These are phyloP conservation scores for Ptychochromis oligacanthus DNA, from an alignment of 2,113 vertebrate genomes.

Conservation along the genomic window DNA sequence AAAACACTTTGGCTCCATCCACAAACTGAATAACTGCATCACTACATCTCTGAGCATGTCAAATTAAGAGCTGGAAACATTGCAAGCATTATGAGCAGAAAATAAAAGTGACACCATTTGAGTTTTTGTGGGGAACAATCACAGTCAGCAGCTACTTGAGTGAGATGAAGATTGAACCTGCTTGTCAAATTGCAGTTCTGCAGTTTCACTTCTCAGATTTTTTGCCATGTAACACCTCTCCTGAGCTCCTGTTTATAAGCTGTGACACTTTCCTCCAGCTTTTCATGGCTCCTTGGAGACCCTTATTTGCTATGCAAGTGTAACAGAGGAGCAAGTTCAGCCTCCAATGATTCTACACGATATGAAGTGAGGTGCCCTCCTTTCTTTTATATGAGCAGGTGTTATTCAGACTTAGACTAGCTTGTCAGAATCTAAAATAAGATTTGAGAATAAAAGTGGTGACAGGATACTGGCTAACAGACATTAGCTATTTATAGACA, in stretches of 20 bases:
- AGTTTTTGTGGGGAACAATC: constrained; percentile 49
- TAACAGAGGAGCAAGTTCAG: constrained; percentile 58
- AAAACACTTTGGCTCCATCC: constrained; percentile 55
- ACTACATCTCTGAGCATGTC: constrained; percentile 37
- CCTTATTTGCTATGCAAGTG: constrained; percentile 63
- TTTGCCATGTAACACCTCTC: constrained; percentile 52
- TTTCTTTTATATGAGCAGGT: constrained; percentile 53
- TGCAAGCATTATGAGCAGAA: constrained; percentile 43
- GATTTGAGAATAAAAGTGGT: constrained; percentile 28
- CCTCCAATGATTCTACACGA: constrained; percentile 38
- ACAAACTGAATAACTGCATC: constrained; percentile 42
- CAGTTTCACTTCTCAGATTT: constrained; percentile 46
- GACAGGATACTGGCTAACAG: constrained; percentile 35
- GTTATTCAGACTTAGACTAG: constrained; percentile 38
- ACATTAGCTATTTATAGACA: constrained; percentile 56
- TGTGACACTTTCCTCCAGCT: constrained; percentile 59
- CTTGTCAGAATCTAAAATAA: constrained; percentile 51
- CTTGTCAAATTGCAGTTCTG: constrained; percentile 58
- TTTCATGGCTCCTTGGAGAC: constrained; percentile 64
- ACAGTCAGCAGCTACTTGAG: constrained; percentile 63
- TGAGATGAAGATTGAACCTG: constrained; percentile 45
- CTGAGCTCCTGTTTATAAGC: constrained; percentile 54
- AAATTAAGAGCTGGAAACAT: constrained; percentile 39
- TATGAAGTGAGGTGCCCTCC: constrained; percentile 36
- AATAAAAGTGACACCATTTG: constrained; percentile 38